These are phyloP conservation scores for Erythrocercus mccallii DNA, from an alignment of 2,113 vertebrate genomes.

Conservation along the genomic window DNA sequence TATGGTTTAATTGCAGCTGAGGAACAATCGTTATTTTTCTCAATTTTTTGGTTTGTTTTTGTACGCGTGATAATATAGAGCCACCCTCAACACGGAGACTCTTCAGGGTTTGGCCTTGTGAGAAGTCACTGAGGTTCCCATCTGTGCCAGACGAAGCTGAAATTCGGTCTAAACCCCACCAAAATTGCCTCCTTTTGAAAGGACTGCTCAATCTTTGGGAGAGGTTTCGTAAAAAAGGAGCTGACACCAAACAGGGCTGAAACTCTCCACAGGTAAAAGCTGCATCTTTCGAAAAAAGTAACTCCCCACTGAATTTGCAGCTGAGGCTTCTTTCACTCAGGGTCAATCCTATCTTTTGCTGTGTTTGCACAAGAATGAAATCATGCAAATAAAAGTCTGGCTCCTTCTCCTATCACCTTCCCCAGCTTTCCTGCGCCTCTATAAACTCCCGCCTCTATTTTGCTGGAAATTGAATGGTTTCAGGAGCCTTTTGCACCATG, in stretches of 20 bases:
- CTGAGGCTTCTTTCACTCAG: background rate
- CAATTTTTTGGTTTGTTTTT: background rate
- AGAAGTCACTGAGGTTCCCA: background rate
- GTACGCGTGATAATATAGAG: accelerated
- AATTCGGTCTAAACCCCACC: background rate
- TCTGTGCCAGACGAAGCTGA: background rate
- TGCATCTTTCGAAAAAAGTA: background rate
- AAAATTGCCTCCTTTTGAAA: background rate
- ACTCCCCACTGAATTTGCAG: background rate
- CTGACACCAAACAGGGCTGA: background rate
- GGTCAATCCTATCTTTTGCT: conserved; percentile 37
- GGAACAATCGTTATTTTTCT: background rate
- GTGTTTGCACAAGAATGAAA: conserved; percentile 12
- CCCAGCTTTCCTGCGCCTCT: background rate
- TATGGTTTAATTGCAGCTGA: background rate
- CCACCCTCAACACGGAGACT: background rate
- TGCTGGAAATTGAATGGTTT: background rate
- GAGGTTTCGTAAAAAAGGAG: background rate
- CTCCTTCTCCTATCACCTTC: conserved; percentile 9
- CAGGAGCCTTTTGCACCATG: conserved; percentile 6
- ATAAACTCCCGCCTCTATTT: background rate
- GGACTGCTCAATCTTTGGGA: background rate
- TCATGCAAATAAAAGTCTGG: conserved; percentile 29
- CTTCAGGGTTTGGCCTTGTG: background rate
- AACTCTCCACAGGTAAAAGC: background rate